Evolutionary conservation across 2,888 invertebrate species (phyloP).

Genomic region (Hipparchia sbordonii): DNA sequence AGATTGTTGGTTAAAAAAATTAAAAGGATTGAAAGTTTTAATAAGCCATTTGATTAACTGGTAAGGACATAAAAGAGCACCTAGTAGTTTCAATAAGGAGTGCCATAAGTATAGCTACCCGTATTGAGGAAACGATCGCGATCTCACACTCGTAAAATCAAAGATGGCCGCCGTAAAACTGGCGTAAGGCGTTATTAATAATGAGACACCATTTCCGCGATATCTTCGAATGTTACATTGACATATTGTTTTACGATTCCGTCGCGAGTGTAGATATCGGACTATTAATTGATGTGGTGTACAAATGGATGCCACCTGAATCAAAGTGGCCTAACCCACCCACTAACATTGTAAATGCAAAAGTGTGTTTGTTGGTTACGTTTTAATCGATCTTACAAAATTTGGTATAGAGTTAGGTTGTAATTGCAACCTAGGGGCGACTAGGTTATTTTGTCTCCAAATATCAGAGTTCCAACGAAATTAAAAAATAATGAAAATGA

Average conservation of each 20-base stretch:
- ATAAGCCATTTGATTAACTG: not conserved
- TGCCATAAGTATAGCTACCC: constrained; percentile 24
- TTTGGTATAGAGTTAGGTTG: no score
- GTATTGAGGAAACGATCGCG: constrained; percentile 57
- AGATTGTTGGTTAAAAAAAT: no score
- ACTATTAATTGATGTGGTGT: constrained; percentile 39
- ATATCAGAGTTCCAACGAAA: no score
- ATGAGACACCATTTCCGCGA: constrained; percentile 45
- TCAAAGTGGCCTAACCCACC: constrained; percentile 5
- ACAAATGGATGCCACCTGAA: constrained; percentile 27
- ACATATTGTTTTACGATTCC: constrained; percentile 40
- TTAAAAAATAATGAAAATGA: no score
- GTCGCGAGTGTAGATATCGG: constrained; percentile 33
- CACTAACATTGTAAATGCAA: not conserved
- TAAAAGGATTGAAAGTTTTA: not conserved
- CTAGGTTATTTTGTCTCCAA: no score
- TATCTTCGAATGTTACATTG: constrained; percentile 38
- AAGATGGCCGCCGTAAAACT: constrained; percentile 50
- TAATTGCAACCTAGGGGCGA: no score
- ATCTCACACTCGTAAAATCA: constrained; percentile 36
- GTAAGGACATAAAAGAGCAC: constrained; percentile 3
- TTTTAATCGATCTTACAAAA: no score
- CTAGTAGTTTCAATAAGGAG: not conserved
- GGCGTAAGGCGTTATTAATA: constrained; percentile 57
- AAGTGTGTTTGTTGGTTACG: no score